Base-by-base conservation (phyloP, 2,888 invertebrate species). In the Drosophila nigritarsus region DNA sequence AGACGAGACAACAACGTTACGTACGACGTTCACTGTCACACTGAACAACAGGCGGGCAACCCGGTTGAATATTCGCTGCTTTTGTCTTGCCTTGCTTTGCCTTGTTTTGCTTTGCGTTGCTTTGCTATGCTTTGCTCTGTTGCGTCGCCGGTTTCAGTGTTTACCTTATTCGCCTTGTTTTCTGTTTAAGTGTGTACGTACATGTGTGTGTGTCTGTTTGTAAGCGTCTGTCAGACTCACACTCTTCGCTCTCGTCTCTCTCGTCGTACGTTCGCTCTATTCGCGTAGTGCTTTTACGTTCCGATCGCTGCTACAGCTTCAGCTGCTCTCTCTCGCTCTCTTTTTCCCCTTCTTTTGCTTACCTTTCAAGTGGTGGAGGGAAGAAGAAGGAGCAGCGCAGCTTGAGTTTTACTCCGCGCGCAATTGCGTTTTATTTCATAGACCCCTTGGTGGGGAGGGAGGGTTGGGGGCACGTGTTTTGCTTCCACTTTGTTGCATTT, bases 11-110 rank as follows among this genome's bases (percentile, higher is more conserved):
- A 83, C 80, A 90, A 75, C 66, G 59, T 45, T 45, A 84, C 73
- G 85, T 80, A 87, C 91, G 88, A 82, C 91, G 91, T 89, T 88
- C 87, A 80, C 82, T 75, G 82, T 75, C 85, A 84, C 82, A 91
- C 91, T 91, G 86, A 85, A 65, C 66, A 8, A 45, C 8, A 45
- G 15, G 45, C 45, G 45, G 40, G 34, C 68, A 45, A 64, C 42
- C 53, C 60, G 55, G 42, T 64, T 71, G 64, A 65, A 50, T 63
- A 68, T 65, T 65, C 51, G 68, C 62, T 81, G 66, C 45, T 58
- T 73, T 72, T 51, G 40, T 59, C 18, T 66, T 42, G 64, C 61
- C 51, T 61, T 65, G 62, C 48, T 56, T 66, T 54, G 59, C 51
- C 8, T 56, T 76, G 71, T 53, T 30, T 50, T 30, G 27, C 38